These are phyloP conservation scores for Phengaris arion DNA, from an alignment of 2,888 invertebrate genomes.

Conservation along the genomic window DNA sequence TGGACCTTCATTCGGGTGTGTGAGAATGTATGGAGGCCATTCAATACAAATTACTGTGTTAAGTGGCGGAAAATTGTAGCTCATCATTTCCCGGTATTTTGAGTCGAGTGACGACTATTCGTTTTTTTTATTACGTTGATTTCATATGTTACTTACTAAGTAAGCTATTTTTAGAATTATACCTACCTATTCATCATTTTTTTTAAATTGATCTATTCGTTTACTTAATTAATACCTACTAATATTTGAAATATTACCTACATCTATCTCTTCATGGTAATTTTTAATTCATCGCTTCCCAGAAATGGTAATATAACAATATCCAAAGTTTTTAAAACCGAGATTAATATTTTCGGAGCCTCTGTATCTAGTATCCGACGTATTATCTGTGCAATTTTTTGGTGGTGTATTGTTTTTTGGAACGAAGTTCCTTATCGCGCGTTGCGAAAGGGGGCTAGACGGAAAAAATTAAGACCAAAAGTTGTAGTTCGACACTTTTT, in stretches of 20 bases:
- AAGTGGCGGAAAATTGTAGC: conserved; percentile 1
- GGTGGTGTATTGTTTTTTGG: no score
- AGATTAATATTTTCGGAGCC: no score
- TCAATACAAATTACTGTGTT: neutral
- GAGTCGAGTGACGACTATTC: neutral
- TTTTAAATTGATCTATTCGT: neutral
- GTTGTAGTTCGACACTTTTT: no score
- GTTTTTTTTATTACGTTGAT: neutral
- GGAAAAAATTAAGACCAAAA: no score
- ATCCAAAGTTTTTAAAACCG: no score
- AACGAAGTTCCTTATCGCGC: no score
- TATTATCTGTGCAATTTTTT: no score
- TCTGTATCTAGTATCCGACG: no score
- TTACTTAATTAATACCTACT: neutral
- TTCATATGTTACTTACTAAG: neutral
- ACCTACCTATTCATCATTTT: no score
- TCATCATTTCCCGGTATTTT: neutral
- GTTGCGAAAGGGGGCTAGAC: no score
- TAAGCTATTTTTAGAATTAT: neutral
- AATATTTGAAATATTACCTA: neutral
- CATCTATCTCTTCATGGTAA: neutral
- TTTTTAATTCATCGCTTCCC: no score
- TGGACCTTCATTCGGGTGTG: neutral
- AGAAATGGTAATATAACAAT: no score
- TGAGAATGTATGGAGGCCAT: neutral